Percentiles rank a stretch among this genome's conserved stretches.
Conservation (phyloP, 2,797 vertebrate species). For the Pelodytes ibericus region DNA sequence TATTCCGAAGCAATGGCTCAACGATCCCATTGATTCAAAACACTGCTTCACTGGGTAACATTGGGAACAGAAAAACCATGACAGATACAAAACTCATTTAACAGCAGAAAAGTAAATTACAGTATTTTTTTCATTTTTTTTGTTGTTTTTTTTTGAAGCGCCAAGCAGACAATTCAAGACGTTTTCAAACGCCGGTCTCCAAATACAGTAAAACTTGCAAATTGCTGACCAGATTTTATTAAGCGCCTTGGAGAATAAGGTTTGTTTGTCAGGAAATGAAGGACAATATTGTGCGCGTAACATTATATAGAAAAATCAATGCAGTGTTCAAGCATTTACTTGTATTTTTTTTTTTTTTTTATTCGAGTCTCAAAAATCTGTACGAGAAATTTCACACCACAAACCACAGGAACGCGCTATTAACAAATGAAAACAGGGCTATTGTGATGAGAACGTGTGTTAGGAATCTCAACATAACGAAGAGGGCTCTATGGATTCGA, state of each 20-base stretch:
- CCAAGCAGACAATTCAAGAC: conserved; percentile 1
- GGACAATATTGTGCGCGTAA: conserved; percentile 63
- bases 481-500: too few species aligned
- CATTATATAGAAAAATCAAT: conserved; percentile 65
- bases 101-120: conserved; percentile 6
- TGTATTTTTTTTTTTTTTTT: conserved; percentile 43
- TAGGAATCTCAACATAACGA: too few species aligned
- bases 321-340: conserved; percentile 57
- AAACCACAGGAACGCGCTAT: neutral
- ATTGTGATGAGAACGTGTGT: neutral
- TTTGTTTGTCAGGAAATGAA: conserved; percentile 66
- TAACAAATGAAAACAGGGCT: neutral
- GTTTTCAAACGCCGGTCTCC: neutral
- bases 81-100: conserved; percentile 2
- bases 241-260: conserved; percentile 58
- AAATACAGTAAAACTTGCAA: conserved; percentile 47
- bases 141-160: too few species aligned
- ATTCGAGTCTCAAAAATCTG: conserved; percentile 21
- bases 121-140: neutral
- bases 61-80: neutral
- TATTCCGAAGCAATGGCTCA: neutral
- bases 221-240: conserved; percentile 61
- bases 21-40: conserved; percentile 6
- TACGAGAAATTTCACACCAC: conserved; percentile 5
- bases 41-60: conserved; percentile 4